Percentiles rank a stretch among this genome's conserved stretches.
Evolutionary conservation across 2,888 invertebrate genomes (phyloP).

Genomic region (Heliconius ismenius): DNA sequence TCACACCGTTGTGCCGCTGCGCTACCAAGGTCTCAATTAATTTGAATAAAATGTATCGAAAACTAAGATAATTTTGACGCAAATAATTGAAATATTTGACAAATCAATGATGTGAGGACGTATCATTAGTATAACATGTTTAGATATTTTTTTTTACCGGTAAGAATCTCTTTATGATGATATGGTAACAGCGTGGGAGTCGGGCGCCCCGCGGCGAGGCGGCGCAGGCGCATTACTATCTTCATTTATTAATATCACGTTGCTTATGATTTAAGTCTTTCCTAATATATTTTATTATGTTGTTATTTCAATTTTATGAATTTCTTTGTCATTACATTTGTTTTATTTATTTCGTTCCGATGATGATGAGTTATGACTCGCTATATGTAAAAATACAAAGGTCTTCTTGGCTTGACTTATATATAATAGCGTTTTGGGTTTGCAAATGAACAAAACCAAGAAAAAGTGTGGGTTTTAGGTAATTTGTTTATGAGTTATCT

Average conservation of each 20-base stretch:
- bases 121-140: constrained; percentile 18
- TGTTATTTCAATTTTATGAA: constrained; percentile 1
- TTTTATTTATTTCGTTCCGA: too few relatives aligned
- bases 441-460: not conserved
- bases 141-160: constrained; percentile 7
- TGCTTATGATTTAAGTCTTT: constrained; percentile 30
- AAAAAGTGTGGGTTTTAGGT: not conserved
- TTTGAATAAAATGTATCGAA: not conserved
- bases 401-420: not conserved
- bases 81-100: constrained; percentile 13
- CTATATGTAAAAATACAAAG: not conserved
- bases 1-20: too few relatives aligned
- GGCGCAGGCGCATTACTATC: constrained; percentile 59
- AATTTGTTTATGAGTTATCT: not conserved
- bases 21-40: too few relatives aligned
- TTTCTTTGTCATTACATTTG: not conserved
- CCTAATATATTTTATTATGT: constrained; percentile 26
- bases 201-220: constrained; percentile 57
- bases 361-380: too few relatives aligned
- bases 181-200: constrained; percentile 58
- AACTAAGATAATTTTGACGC: not conserved
- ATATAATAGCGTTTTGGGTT: not conserved
- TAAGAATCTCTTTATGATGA: constrained; percentile 2
- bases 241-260: constrained; percentile 73
- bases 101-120: constrained; percentile 15